Evolutionary conservation across 1,140 invertebrate genomes (phyloP).

Genomic region (Pseudomyrmex gracilis): DNA sequence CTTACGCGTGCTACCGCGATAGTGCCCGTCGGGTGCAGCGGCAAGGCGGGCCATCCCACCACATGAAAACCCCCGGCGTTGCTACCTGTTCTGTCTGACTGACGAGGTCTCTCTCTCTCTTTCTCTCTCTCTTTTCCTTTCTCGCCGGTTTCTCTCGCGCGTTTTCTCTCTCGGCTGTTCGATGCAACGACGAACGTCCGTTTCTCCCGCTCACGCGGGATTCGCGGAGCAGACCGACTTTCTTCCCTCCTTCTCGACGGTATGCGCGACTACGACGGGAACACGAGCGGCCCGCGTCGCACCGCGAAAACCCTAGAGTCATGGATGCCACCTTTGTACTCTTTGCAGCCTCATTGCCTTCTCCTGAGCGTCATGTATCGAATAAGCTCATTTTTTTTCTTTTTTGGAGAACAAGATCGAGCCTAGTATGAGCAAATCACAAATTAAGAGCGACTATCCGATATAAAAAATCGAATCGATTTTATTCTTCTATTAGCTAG

Average conservation of each 20-base stretch:
- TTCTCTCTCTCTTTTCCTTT: background rate
- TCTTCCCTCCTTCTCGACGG: slow-evolving; percentile 32
- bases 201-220: slow-evolving; percentile 22
- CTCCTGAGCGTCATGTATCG: background rate
- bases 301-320: slow-evolving; percentile 40
- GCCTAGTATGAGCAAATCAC: no score
- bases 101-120: background rate
- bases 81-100: slow-evolving; percentile 37
- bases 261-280: slow-evolving; percentile 38
- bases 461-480: background rate
- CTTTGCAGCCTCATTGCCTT: slow-evolving; percentile 13
- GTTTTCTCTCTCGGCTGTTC: slow-evolving; percentile 24
- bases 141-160: background rate
- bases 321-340: slow-evolving; percentile 27
- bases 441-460: no score
- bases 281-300: slow-evolving; percentile 49
- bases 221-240: slow-evolving; percentile 30
- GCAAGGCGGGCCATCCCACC: slow-evolving; percentile 58
- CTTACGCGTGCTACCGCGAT: slow-evolving; percentile 74
- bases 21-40: slow-evolving; percentile 76
- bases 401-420: no score
- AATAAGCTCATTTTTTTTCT: background rate
- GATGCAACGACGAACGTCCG: slow-evolving; percentile 32
- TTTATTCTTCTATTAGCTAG: background rate
- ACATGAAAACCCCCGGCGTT: slow-evolving; percentile 18